phyloP scores from a whole-genome alignment of 2,888 invertebrate genomes.

The Macrophya annulata region DNA sequence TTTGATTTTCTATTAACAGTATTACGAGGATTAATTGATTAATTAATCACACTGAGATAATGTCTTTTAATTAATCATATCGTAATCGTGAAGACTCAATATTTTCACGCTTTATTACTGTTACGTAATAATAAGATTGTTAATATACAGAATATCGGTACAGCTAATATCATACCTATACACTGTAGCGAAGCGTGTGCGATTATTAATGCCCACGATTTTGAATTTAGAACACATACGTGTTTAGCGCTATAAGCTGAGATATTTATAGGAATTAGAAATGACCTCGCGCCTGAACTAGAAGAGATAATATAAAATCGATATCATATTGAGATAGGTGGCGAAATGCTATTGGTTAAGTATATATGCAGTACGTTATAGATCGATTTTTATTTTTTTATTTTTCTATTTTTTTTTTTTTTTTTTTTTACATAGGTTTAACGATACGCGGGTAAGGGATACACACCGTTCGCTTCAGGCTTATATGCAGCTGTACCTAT shows the following conservation, averaged over 20 bases:
- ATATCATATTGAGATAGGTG: constrained; percentile 11
- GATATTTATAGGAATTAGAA: background rate
- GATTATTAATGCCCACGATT: background rate
- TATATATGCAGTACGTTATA: background rate
- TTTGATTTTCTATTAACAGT: background rate
- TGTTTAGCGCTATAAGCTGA: background rate
- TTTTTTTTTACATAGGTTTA: background rate
- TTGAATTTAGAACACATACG: background rate
- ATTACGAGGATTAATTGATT: background rate
- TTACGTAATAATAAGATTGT: too few species aligned
- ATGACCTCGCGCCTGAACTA: background rate
- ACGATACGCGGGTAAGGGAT: background rate
- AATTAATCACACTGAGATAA: background rate
- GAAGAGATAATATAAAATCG: constrained; percentile 21
- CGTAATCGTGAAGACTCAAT: too few species aligned
- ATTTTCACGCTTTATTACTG: too few species aligned
- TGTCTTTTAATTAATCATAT: background rate
- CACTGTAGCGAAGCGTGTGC: background rate
- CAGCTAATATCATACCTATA: too few species aligned
- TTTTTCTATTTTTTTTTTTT: background rate
- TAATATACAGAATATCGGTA: too few species aligned
- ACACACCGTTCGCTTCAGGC: background rate
- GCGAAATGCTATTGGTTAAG: constrained; percentile 7
- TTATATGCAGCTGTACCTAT: background rate
- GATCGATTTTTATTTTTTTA: background rate